Base-by-base conservation (phyloP, 2,888 invertebrate species). In the Agriopis aurantiaria region DNA sequence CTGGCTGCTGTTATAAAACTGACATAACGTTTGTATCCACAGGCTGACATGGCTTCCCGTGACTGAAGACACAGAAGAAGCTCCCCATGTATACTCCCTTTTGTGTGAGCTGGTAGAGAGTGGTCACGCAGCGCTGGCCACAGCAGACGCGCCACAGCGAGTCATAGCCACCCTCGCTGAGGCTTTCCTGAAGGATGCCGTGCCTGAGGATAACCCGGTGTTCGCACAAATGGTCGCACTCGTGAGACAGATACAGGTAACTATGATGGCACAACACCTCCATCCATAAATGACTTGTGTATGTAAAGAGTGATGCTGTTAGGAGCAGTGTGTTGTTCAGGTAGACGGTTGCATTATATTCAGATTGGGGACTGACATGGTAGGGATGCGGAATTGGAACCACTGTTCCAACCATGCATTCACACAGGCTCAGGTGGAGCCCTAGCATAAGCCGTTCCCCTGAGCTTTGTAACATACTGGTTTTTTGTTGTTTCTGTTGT, bases 41-140 rank as follows among this genome's bases (percentile, higher is more conserved):
- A 97, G 97, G 97, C 91, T 99, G 82, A 96, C 96, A 68, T 99
- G 99, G 99, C 95, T 99, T 84, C 99, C 99, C 9, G 98, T 99
- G 49, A 96, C 97, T 78, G 99, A 99, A 87, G 99, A 99, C 91
- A 96, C 96, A 12, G 99, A 99, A 80, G 99, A 99, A 93, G 98
- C 99, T 60, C 97, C 98, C 40, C 98, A 99, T 87, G 97, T 99
- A 74, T 99, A 99, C 90, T 97, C 97, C 69, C 98, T 99, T 90
- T 95, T 99, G 77, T 99, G 99, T 93, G 99, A 99, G 95, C 95
- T 99, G 78, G 97, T 99, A 75, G 98, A 99, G 90, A 95, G 96
- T 80, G 98, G 99, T 85, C 97, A 99, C 94, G 97, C 98, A 23
- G 95, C 96, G 69, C 96, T 99, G 73, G 96, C 96, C 69, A 97